Evolutionary conservation across 2,888 invertebrate species (phyloP), one percentile per base, ranked within the genome.

Genomic region (Pandemis corylana): DNA sequence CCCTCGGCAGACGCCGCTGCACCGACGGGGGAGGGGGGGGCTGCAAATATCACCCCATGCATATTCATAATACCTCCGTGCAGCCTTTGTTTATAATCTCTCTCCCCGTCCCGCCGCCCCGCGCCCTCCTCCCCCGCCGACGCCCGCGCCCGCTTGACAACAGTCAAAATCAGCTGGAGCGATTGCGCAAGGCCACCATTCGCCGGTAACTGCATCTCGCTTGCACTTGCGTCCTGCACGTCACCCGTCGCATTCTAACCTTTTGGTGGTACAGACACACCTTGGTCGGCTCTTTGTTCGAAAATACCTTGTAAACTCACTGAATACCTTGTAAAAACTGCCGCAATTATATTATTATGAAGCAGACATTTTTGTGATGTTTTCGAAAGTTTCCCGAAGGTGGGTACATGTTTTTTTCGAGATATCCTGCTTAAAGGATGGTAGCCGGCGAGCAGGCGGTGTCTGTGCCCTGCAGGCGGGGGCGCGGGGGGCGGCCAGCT

Each of bases 111-210:
- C 13, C 28, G 20, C 42, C n/a, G 44, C 28, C 44, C 44, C 44
- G 44, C n/a, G 56, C 68, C 59, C 56, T 68, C 51, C 15, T 10
- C 28, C 36, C 59, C 28, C 59, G 28, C 65, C 20, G 28, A 51
- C 46, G 42, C 36, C 49, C 28, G 28, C 6, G 59, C 69, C 61
- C 59, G 74, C 69, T 74, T 74, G 69, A 69, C 59, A 74, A 74
- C 74, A 74, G 74, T 74, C 74, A 74, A 74, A 74, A 74, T 74
- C 74, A 74, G 74, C 74, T 74, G 74, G 74, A n/a, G 65, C 61
- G 41, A 63, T 74, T 69, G 69, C 74, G 74, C 74, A 66, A 69
- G 59, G 65, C 56, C 28, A 10, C 62, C 15, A n/a, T 10, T 49
- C 53, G 74, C 74, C 74, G 74, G 74, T 74, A 74, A 49, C 65